phyloP scores from a whole-genome alignment of 2,113 vertebrate genomes.

The Suricata suricatta region DNA sequence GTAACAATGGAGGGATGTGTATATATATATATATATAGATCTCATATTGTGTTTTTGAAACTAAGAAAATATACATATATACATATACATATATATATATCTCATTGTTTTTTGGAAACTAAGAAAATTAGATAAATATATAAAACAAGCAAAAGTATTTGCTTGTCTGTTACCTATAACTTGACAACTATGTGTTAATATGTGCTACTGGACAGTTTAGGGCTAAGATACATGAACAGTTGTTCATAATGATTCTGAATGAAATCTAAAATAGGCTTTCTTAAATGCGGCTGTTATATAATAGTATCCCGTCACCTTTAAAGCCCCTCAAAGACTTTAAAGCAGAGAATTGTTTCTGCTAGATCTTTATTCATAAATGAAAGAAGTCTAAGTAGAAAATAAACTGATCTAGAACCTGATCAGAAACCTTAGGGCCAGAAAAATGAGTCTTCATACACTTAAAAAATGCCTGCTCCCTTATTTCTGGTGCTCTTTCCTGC shows the following conservation, averaged over 20 bases:
- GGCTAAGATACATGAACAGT: neutral
- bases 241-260: neutral
- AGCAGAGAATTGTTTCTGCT: constrained; percentile 70
- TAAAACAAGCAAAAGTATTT: neutral
- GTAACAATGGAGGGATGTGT: neutral
- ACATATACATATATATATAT: too few species aligned
- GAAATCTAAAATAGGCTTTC: neutral
- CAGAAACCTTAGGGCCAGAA: constrained; percentile 75
- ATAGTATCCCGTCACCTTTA: constrained; percentile 74
- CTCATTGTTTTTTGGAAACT: neutral
- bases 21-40: neutral
- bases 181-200: neutral
- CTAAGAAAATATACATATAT: too few species aligned
- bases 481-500: neutral
- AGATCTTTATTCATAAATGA: constrained; percentile 68
- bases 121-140: neutral
- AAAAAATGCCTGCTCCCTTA: neutral
- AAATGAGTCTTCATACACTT: constrained; percentile 58
- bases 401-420: constrained; percentile 75
- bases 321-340: constrained; percentile 60
- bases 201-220: neutral
- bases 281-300: constrained; percentile 23
- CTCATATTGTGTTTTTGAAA: too few species aligned
- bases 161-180: neutral
- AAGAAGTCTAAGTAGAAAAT: constrained; percentile 76